phyloP scores from a whole-genome alignment of 2,797 vertebrate genomes.

The Hybognathus amarus region DNA sequence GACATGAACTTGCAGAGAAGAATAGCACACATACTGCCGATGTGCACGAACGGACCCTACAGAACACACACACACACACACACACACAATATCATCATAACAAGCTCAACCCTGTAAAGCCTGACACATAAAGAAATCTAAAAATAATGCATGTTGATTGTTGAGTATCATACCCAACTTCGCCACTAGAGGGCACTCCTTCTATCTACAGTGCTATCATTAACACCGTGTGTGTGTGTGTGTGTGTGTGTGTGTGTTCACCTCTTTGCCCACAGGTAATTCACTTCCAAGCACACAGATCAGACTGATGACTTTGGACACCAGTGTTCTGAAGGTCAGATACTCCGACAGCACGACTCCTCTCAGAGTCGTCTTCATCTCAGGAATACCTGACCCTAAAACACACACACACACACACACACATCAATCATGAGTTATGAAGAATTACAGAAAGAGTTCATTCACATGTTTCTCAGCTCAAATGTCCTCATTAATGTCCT shows the following conservation, averaged over 20 bases:
- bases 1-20: slow-evolving; percentile 93
- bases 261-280: slow-evolving; percentile 97
- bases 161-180: too few species aligned
- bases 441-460: too few species aligned
- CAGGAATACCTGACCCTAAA: slow-evolving; percentile 93
- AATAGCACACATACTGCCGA: slow-evolving; percentile 91
- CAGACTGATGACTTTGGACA: slow-evolving; percentile 95
- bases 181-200: too few species aligned
- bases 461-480: too few species aligned
- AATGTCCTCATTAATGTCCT: too few species aligned
- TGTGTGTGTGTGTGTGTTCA: slow-evolving; percentile 58
- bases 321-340: slow-evolving; percentile 93
- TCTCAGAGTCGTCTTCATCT: slow-evolving; percentile 95
- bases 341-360: slow-evolving; percentile 94
- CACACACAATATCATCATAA: slow-evolving; percentile 1
- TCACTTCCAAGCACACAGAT: slow-evolving; percentile 93
- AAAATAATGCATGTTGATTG: too few species aligned
- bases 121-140: too few species aligned
- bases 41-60: slow-evolving; percentile 96
- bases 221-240: neutral
- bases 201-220: too few species aligned
- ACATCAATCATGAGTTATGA: neutral
- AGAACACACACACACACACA: neutral
- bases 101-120: neutral
- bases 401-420: neutral